These are phyloP conservation scores for Phalloptychus januarius DNA, from an alignment of 2,797 vertebrate genomes.

Conservation along the genomic window DNA sequence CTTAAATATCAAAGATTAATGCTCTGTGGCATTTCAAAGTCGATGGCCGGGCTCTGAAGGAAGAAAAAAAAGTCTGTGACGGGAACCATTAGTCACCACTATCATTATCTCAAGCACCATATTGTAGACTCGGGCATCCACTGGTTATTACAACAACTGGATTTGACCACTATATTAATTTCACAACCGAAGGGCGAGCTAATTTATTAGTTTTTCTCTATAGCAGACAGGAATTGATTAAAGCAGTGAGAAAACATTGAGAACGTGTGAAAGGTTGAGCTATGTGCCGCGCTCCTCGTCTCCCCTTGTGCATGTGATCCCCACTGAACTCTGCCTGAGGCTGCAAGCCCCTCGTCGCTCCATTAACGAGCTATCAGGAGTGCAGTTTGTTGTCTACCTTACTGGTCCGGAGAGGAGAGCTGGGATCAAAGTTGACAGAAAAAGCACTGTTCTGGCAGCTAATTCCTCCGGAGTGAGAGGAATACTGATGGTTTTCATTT, in stretches of 20 bases:
- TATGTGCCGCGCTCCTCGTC: constrained; percentile 32
- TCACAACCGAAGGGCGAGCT: constrained; percentile 53
- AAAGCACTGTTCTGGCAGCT: constrained; percentile 77
- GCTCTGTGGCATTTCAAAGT: constrained; percentile 57
- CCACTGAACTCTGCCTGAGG: constrained; percentile 46
- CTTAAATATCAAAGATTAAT: constrained; percentile 61
- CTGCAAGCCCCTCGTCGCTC: constrained; percentile 38
- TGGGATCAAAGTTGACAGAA: constrained; percentile 78
- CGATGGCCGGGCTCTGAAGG: constrained; percentile 1
- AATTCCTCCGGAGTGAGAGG: constrained; percentile 71
- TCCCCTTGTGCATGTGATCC: constrained; percentile 30
- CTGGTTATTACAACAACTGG: constrained; percentile 37
- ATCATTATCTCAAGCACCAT: constrained; percentile 49
- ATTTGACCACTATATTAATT: constrained; percentile 64
- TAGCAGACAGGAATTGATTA: constrained; percentile 54
- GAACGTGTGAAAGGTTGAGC: constrained; percentile 42
- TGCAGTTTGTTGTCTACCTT: constrained; percentile 73
- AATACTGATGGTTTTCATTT: constrained; percentile 74
- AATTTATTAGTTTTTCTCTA: constrained; percentile 54
- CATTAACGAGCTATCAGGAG: constrained; percentile 72
- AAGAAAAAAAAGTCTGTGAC: constrained; percentile 10
- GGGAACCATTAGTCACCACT: constrained; percentile 54
- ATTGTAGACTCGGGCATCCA: constrained; percentile 38
- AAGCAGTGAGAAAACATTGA: constrained; percentile 30
- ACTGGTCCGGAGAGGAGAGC: constrained; percentile 65